Base-by-base conservation (phyloP, 2,113 vertebrate genomes). In the Apeltes quadracus region DNA sequence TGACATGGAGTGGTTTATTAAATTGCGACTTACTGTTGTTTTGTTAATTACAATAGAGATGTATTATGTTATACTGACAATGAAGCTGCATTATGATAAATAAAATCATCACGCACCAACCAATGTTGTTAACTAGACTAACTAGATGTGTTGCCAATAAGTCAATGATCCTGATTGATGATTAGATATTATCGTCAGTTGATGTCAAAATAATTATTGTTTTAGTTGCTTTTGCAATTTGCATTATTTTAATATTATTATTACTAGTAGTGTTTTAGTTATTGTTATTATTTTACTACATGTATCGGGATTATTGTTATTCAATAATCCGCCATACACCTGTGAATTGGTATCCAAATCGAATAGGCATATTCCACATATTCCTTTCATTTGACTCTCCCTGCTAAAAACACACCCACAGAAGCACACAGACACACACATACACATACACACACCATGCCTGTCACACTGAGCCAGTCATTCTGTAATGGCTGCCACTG, bases 401-500 rank as follows among this genome's bases (percentile, higher is more conserved):
- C 50, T 22, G 32, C 32, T 22, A 29, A 11, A 63, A 27, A 53
- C 23, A 53, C 41, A 18, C 39, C 5, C 12, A 14, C 4, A 54
- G 61, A 29, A 5, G 29, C 29, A 34, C 57, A 62, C 62, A 48
- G 29, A 15, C 53, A 27, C 70, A 39, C 69, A 32, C 66, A 46
- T 62, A n/a, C 12, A 20, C 73, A 61, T 70, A 36, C 54, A 38
- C 44, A 48, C 79, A 32, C 18, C 8, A 18, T 15, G 61, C 69
- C 77, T 87, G 85, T 86, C 86, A 83, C 77, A 73, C 62, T 61
- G 72, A 78, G 70, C 79, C 80, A 84, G 85, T 89, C 82, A 79
- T 85, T 89, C 82, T 86, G 92, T 93, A 93, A 94, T 94, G 93
- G 93, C 92, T 92, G 92, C 93, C 90, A 90, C 88, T 84, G 90